phyloP scores from a whole-genome alignment of 2,888 invertebrate species.

The Heliconius ethilla region DNA sequence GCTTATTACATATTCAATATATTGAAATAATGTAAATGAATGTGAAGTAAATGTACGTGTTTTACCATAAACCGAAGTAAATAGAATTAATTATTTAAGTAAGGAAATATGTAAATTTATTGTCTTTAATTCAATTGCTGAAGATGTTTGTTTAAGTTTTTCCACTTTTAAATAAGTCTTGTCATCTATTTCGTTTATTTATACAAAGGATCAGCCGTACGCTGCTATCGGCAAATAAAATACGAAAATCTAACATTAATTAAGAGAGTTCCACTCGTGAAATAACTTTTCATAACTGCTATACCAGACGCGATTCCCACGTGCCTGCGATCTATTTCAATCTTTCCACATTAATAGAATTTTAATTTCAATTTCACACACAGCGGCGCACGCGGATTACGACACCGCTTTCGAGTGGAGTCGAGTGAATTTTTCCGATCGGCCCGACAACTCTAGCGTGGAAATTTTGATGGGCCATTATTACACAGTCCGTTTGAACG shows the following conservation, averaged over 20 bases:
- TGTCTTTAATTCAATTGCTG: too few species aligned
- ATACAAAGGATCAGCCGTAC: not conserved
- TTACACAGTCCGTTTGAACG: slow-evolving; percentile 76
- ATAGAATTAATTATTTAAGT: not conserved
- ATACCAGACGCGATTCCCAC: slow-evolving; percentile 42
- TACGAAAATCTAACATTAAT: slow-evolving; percentile 37
- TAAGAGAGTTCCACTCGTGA: slow-evolving; percentile 36
- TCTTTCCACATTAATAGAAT: slow-evolving; percentile 72
- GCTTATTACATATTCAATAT: slow-evolving; percentile 16
- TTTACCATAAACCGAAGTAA: not conserved
- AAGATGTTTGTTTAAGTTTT: not conserved
- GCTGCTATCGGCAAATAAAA: slow-evolving; percentile 30
- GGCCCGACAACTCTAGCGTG: slow-evolving; percentile 69
- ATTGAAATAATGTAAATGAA: slow-evolving; percentile 5
- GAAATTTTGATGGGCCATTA: slow-evolving; percentile 76
- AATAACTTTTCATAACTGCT: slow-evolving; percentile 41
- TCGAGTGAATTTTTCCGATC: slow-evolving; percentile 71
- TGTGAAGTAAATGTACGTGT: not conserved
- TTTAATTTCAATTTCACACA: slow-evolving; percentile 80
- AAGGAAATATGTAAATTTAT: not conserved
- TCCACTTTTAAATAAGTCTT: not conserved
- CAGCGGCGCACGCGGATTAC: slow-evolving; percentile 68
- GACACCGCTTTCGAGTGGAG: slow-evolving; percentile 56
- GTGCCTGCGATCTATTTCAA: slow-evolving; percentile 57
- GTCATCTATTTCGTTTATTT: not conserved